Evolutionary conservation across 2,888 invertebrate species (phyloP).

Genomic region (Eustalomyia histrio): DNA sequence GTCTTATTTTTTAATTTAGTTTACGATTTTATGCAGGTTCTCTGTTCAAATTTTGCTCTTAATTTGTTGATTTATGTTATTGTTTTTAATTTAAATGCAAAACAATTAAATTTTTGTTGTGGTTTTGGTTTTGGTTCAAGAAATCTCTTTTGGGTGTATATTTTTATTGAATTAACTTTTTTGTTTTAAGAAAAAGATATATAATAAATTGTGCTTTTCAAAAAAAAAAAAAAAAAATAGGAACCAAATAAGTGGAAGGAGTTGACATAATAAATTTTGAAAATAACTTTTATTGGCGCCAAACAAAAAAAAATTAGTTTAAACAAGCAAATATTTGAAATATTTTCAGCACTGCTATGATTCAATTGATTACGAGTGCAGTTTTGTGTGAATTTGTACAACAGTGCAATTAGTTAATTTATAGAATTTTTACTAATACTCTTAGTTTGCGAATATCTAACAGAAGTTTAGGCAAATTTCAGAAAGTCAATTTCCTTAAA

Average conservation of each 20-base stretch:
- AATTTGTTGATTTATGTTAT: constrained; percentile 45
- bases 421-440: too few relatives aligned
- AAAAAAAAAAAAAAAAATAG: background rate
- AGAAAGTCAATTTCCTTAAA: too few relatives aligned
- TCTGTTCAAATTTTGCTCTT: constrained; percentile 1
- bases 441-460: too few relatives aligned
- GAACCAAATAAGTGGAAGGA: background rate
- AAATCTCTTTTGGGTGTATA: background rate
- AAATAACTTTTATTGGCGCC: constrained; percentile 6
- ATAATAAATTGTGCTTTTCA: background rate
- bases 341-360: background rate
- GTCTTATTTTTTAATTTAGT: background rate
- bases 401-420: too few relatives aligned
- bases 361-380: too few relatives aligned
- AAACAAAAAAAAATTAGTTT: background rate
- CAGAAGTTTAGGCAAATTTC: too few relatives aligned
- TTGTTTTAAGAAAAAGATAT: background rate
- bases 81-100: constrained; percentile 45
- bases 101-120: constrained; percentile 34
- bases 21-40: background rate
- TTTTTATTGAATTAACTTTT: constrained; percentile 3
- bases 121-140: background rate
- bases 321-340: background rate
- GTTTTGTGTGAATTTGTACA: too few relatives aligned
- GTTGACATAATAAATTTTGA: background rate